Conservation (phyloP, 2,797 vertebrate species). For the Enteromius treurensis region DNA sequence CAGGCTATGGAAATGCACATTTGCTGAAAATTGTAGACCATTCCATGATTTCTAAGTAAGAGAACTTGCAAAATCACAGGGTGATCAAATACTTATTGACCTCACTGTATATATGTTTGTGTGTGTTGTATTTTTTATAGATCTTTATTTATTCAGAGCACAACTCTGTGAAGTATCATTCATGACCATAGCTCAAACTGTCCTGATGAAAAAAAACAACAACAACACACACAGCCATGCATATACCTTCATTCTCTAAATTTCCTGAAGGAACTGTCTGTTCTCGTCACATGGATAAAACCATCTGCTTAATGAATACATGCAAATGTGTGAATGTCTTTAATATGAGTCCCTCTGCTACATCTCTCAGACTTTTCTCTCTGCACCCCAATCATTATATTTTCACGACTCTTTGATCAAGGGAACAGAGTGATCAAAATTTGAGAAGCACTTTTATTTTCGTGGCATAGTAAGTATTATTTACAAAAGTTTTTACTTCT, state of each 20-base stretch:
- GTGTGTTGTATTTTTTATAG: too few relatives aligned
- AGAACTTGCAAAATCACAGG: too few relatives aligned
- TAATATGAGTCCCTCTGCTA: constrained; percentile 5
- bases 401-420: constrained; percentile 23
- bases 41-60: too few relatives aligned
- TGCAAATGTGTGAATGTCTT: constrained; percentile 19
- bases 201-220: too few relatives aligned
- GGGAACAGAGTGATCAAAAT: constrained; percentile 46
- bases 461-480: background rate
- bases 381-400: constrained; percentile 13
- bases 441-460: constrained; percentile 2
- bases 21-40: too few relatives aligned
- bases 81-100: too few relatives aligned
- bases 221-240: background rate
- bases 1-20: too few relatives aligned
- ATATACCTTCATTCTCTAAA: background rate
- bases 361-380: constrained; percentile 16
- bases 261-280: constrained; percentile 3
- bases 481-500: background rate
- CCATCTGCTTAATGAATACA: constrained; percentile 1
- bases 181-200: background rate
- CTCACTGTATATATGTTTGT: too few relatives aligned
- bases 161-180: background rate
- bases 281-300: constrained; percentile 16
- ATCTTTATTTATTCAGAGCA: background rate